Percentiles rank a stretch among this genome's conserved stretches.
Conservation (phyloP, 1,140 invertebrate species). For the Acromyrmex charruanus region DNA sequence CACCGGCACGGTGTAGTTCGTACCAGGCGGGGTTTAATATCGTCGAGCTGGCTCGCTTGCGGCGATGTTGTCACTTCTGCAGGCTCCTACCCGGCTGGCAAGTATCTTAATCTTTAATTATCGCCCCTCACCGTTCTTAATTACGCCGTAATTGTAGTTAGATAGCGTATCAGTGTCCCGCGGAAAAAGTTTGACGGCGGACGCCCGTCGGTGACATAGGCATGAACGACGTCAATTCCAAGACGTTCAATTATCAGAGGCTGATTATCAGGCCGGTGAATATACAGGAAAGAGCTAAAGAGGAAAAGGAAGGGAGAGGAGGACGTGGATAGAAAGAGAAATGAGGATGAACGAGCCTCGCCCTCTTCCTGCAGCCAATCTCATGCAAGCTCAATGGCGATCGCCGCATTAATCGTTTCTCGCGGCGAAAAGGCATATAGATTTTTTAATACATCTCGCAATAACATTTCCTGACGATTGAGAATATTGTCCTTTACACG, state of each 20-base stretch:
- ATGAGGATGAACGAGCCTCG: slow-evolving; percentile 51
- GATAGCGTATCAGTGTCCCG: slow-evolving; percentile 70
- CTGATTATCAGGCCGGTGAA: slow-evolving; percentile 54
- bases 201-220: slow-evolving; percentile 30
- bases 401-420: slow-evolving; percentile 10
- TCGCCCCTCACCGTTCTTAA: slow-evolving; percentile 74
- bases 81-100: slow-evolving; percentile 71
- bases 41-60: slow-evolving; percentile 59
- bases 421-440: background rate
- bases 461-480: background rate
- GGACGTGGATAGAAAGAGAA: slow-evolving; percentile 34
- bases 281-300: background rate
- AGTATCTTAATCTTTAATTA: slow-evolving; percentile 83
- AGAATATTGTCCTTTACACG: background rate
- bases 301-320: background rate
- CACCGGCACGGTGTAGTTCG: slow-evolving; percentile 37
- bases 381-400: background rate
- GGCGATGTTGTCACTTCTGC: slow-evolving; percentile 72
- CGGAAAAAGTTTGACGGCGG: slow-evolving; percentile 67
- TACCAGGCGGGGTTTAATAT: slow-evolving; percentile 61
- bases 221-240: slow-evolving; percentile 70
- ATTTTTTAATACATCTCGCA: slow-evolving; percentile 11
- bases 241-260: slow-evolving; percentile 77
- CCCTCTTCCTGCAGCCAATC: slow-evolving; percentile 53
- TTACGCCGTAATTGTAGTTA: slow-evolving; percentile 81